These are phyloP conservation scores for Drosophila gaucha DNA, from an alignment of 2,888 invertebrate genomes.

Conservation along the genomic window DNA sequence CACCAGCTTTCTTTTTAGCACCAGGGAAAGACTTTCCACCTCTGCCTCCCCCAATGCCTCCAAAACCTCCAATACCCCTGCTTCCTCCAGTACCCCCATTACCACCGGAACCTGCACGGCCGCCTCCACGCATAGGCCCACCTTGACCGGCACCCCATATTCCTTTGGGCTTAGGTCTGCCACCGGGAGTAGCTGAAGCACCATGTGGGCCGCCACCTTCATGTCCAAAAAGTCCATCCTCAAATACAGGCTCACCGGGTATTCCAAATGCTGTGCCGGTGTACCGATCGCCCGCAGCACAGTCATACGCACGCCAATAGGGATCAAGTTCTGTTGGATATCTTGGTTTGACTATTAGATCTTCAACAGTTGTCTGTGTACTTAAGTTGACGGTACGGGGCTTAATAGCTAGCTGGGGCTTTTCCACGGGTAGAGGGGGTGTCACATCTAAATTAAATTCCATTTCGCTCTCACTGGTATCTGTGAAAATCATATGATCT, in stretches of 20 bases:
- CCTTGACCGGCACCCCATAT: slow-evolving; percentile 23
- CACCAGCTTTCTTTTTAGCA: slow-evolving; percentile 11
- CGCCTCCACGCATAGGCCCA: slow-evolving; percentile 25
- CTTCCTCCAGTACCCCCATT: not conserved
- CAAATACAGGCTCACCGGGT: slow-evolving; percentile 42
- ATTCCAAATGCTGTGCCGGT: slow-evolving; percentile 52
- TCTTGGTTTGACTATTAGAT: slow-evolving; percentile 77
- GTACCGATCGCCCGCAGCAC: slow-evolving; percentile 68
- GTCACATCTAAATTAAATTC: slow-evolving; percentile 90
- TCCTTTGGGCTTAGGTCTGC: slow-evolving; percentile 3
- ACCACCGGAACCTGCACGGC: slow-evolving; percentile 3
- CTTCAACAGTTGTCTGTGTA: slow-evolving; percentile 87
- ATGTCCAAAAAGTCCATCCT: slow-evolving; percentile 61
- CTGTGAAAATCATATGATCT: slow-evolving; percentile 76
- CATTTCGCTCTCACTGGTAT: slow-evolving; percentile 85
- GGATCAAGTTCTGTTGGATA: slow-evolving; percentile 60
- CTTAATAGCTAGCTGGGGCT: slow-evolving; percentile 85
- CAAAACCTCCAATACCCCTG: not conserved
- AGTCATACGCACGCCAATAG: slow-evolving; percentile 72
- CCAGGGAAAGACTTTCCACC: slow-evolving; percentile 34
- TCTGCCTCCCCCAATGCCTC: not conserved
- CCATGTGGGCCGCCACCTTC: slow-evolving; percentile 58
- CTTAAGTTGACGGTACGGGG: slow-evolving; percentile 86
- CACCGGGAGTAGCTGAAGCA: not conserved
- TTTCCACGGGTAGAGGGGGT: slow-evolving; percentile 88